Evolutionary conservation across 2,888 invertebrate species (phyloP).

Genomic region (Heterodera filipjevi): DNA sequence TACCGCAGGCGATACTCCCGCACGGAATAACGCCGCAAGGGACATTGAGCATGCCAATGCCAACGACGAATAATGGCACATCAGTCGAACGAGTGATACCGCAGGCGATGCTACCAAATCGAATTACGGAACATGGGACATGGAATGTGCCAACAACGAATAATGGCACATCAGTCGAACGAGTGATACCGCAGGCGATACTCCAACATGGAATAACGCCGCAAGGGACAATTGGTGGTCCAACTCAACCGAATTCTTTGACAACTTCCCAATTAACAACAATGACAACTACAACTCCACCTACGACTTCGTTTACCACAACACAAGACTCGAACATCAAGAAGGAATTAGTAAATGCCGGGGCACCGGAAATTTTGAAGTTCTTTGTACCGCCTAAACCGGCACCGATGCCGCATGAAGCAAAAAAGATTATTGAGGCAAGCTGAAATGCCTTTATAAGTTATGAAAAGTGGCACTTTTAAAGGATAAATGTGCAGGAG

Average conservation of each 20-base stretch:
- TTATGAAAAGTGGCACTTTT: neutral
- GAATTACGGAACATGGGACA: neutral
- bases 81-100: too few relatives aligned
- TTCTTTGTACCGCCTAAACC: constrained; percentile 17
- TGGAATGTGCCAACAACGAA: neutral
- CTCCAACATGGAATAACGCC: neutral
- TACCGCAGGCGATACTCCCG: too few relatives aligned
- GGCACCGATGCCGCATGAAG: neutral
- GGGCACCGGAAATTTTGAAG: constrained; percentile 22
- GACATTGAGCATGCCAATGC: too few relatives aligned
- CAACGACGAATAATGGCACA: too few relatives aligned
- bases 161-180: neutral
- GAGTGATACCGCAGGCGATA: neutral
- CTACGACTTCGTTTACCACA: neutral
- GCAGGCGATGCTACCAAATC: too few relatives aligned
- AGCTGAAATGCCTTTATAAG: neutral
- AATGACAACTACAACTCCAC: neutral
- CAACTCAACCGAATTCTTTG: neutral
- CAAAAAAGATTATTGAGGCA: constrained; percentile 26
- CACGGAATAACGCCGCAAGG: neutral
- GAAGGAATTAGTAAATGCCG: constrained; percentile 14
- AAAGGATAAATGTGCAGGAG: constrained; percentile 29
- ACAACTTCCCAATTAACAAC: neutral
- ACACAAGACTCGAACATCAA: constrained; percentile 11
- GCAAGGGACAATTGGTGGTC: neutral